Conservation (phyloP, 2,113 vertebrate species). For the Cettia cetti region DNA sequence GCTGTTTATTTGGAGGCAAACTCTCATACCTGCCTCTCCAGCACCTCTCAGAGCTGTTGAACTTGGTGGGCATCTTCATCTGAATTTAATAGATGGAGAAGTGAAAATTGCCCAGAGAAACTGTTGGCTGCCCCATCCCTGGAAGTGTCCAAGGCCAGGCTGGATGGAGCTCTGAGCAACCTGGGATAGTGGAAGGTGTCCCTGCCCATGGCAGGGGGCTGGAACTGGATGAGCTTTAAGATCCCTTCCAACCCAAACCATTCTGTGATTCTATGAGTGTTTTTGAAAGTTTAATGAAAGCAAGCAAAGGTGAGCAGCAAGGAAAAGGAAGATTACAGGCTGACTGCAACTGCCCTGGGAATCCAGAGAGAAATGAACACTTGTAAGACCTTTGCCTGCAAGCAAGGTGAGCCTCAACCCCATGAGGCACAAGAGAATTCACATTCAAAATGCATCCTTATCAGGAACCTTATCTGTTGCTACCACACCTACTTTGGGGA, state of each 20-base stretch:
- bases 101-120: neutral
- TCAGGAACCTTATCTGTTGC: neutral
- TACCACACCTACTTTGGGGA: neutral
- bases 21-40: neutral
- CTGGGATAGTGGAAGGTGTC: neutral
- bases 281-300: neutral
- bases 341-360: neutral
- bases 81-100: neutral
- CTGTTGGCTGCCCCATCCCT: neutral
- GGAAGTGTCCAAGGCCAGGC: neutral
- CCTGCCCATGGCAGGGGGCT: neutral
- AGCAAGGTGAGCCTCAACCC: neutral
- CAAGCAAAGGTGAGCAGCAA: neutral
- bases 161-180: neutral
- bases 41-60: neutral
- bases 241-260: neutral
- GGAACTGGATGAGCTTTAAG: neutral
- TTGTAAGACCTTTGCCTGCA: neutral
- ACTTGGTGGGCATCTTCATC: neutral
- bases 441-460: neutral
- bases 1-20: neutral
- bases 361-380: neutral
- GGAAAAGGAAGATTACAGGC: neutral
- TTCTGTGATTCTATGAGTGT: neutral
- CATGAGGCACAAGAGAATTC: neutral